Base-by-base conservation (phyloP, 2,888 invertebrate species). In the Spodoptera picta region DNA sequence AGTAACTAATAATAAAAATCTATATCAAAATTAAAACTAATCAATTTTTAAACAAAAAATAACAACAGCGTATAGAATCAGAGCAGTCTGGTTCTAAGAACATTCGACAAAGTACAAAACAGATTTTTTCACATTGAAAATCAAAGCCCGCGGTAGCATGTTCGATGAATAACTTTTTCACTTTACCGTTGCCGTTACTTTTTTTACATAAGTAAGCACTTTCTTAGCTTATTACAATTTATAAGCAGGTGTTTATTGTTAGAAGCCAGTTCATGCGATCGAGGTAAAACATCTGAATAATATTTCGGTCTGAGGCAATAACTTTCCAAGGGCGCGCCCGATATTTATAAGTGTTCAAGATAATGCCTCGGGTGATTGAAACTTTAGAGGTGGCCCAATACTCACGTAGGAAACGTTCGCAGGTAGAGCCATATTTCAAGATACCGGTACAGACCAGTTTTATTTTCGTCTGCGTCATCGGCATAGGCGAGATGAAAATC, bases 401-500 rank as follows among this genome's bases (percentile, higher is more conserved):
- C 45, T 47, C 43, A 23, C 55, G 60, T 66, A 53, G 14, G 41
- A 65, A 61, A 82, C 82, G 79, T 81, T 78, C 66, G 67, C 83
- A 87, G 87, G 87, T 87, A 82, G 64, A 75, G 77, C 81, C 79
- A 84, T 89, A 87, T 89, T 89, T 89, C 87, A 86, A 83, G 85
- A 82, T 84, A 81, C 79, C 79, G 75, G 73, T 56, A 47, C 43
- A 53, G 57, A 79, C 73, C 79, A 84, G 80, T 90, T 87, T 90
- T 89, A 89, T 90, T 91, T 91, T 90, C 83, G 82, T 85, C 87
- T 73, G 77, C 88, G 90, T 91, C 90, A 90, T 90, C 86, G 86
- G 83, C 87, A 86, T 86, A 84, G 83, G 83, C 83, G 83, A 89
- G 89, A 92, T 89, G 90, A 89, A 92, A 91, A 91, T 90, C 90